phyloP scores from a whole-genome alignment of 2,113 vertebrate genomes.

The Pristiophorus japonicus region DNA sequence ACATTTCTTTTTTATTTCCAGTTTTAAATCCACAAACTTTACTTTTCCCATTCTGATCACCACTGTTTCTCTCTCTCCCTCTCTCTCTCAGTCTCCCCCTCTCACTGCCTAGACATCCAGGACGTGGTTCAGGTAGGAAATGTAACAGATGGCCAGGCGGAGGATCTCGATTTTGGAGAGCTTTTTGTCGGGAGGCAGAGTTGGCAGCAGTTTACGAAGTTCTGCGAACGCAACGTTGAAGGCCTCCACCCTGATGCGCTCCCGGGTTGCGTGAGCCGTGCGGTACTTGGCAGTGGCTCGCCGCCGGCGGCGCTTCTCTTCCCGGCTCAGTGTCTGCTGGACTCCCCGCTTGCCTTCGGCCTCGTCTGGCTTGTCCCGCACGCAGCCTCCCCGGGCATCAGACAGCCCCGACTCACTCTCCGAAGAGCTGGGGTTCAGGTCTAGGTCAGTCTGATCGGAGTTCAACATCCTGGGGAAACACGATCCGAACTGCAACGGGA shows the following conservation, averaged over 20 bases:
- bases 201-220: slow-evolving; percentile 66
- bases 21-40: slow-evolving; percentile 32
- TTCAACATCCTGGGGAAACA: slow-evolving; percentile 73
- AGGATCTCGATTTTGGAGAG: slow-evolving; percentile 77
- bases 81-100: neutral
- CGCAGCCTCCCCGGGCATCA: slow-evolving; percentile 61
- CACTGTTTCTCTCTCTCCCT: neutral
- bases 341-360: slow-evolving; percentile 55
- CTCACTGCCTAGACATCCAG: slow-evolving; percentile 65
- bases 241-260: slow-evolving; percentile 69
- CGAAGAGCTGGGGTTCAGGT: slow-evolving; percentile 60
- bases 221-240: slow-evolving; percentile 68
- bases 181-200: slow-evolving; percentile 74
- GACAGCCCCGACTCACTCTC: slow-evolving; percentile 77
- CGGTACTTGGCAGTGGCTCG: slow-evolving; percentile 62
- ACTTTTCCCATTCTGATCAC: slow-evolving; percentile 21
- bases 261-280: slow-evolving; percentile 59
- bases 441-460: slow-evolving; percentile 76
- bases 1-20: slow-evolving; percentile 44
- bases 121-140: slow-evolving; percentile 79
- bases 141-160: slow-evolving; percentile 77
- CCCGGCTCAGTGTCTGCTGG: slow-evolving; percentile 70
- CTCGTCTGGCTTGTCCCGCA: slow-evolving; percentile 69
- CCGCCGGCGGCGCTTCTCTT: slow-evolving; percentile 78
- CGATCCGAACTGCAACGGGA: slow-evolving; percentile 41